Percentiles rank a stretch among this genome's conserved stretches.
phyloP scores from a whole-genome alignment of 2,888 invertebrate species.

The Pristionchus exspectatus region DNA sequence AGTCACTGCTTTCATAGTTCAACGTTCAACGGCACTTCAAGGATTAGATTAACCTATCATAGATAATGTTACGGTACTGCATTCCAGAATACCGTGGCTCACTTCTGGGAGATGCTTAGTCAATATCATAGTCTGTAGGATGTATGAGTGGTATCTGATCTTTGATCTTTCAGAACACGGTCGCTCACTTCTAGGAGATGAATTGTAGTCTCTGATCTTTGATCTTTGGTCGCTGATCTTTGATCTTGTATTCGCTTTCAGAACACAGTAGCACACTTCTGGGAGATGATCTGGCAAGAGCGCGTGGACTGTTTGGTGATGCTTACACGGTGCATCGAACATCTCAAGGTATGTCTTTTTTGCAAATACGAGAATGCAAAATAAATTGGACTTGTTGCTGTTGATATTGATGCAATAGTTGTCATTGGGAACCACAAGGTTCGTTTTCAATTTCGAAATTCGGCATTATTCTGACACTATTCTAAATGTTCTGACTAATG shows the following conservation, averaged over 20 bases:
- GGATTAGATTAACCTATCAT: conserved; percentile 56
- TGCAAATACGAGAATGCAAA: neutral
- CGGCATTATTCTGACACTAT: too few species aligned
- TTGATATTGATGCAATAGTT: too few species aligned
- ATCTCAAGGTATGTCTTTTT: conserved; percentile 58
- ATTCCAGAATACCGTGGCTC: conserved; percentile 61
- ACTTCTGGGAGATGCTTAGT: conserved; percentile 77
- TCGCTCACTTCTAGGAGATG: conserved; percentile 76
- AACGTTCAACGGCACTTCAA: too few species aligned
- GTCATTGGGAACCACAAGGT: conserved; percentile 58
- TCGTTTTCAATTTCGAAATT: too few species aligned
- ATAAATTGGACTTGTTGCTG: neutral
- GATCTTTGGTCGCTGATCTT: too few species aligned
- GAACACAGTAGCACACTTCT: conserved; percentile 71
- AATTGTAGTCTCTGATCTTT: conserved; percentile 54
- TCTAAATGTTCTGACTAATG: too few species aligned
- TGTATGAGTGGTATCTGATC: too few species aligned
- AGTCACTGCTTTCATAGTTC: too few species aligned
- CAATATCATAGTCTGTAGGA: conserved; percentile 54
- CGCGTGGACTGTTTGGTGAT: conserved; percentile 70
- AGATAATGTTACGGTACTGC: too few species aligned
- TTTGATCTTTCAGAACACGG: conserved; percentile 55
- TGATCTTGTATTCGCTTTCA: neutral
- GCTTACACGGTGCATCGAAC: conserved; percentile 68
- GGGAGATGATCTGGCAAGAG: conserved; percentile 75